These are phyloP conservation scores for Frieseomelitta varia DNA, from an alignment of 1,140 invertebrate genomes.

Conservation along the genomic window DNA sequence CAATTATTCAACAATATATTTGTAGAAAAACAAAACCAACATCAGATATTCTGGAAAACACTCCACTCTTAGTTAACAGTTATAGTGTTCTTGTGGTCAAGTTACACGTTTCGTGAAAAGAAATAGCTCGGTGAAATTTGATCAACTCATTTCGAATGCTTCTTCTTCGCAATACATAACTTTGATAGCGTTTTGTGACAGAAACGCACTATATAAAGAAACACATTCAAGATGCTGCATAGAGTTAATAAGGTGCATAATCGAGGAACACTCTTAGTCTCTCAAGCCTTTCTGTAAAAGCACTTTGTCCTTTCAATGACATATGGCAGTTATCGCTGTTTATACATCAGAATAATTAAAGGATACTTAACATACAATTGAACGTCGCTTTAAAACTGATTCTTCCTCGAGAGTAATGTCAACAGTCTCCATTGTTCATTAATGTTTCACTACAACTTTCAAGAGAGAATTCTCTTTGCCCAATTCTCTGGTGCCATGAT, in stretches of 20 bases:
- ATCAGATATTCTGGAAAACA: background rate
- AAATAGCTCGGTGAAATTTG: background rate
- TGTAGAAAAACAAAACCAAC: background rate
- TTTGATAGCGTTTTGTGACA: background rate
- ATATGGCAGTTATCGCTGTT: slow-evolving; percentile 23
- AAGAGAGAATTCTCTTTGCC: background rate
- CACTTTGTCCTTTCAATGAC: slow-evolving; percentile 3
- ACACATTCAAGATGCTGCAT: background rate
- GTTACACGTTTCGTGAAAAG: background rate
- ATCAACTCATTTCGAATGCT: background rate
- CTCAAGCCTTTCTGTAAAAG: background rate
- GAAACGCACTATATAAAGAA: background rate
- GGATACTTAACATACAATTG: slow-evolving; percentile 4
- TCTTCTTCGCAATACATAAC: background rate
- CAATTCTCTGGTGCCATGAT: background rate
- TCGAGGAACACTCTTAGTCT: slow-evolving; percentile 19
- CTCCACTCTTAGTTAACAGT: background rate
- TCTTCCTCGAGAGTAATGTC: background rate
- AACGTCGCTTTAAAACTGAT: background rate
- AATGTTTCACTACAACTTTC: background rate
- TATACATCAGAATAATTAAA: slow-evolving; percentile 12
- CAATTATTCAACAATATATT: background rate
- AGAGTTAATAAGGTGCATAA: background rate
- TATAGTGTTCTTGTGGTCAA: background rate
- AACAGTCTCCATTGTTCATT: background rate